Evolutionary conservation across 2,888 invertebrate species (phyloP), one percentile per base, ranked within the genome.

Genomic region (Liodrosophila aerea): DNA sequence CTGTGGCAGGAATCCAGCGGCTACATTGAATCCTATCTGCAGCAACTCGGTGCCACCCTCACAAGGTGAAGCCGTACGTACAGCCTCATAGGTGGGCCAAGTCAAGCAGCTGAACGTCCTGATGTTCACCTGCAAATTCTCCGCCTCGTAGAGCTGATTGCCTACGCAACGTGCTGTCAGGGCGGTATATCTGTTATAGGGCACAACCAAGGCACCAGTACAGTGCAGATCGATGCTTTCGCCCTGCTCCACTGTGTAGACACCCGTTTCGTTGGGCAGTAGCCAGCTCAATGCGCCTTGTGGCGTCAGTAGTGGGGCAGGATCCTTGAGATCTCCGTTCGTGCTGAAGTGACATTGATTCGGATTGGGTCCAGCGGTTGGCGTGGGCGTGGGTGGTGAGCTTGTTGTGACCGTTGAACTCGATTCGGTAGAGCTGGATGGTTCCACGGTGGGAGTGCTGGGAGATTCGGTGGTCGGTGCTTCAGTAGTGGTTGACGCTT

Each of bases 301-400:
- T 33, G 87, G 89, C 0, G 93, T 85, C 61, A 92, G 91, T 11
- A 94, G 88, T 0, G 93, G 93, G 69, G 93, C 93, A 0, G 93
- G 93, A 65, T 92, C 78, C 2, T 51, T 86, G 0, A 88, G 59
- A 45, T 78, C 86, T 0, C 81, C 84, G 54, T 73, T 81, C 1
- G 83, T 63, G 2, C 49, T 68, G 27, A 85, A 89, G 11, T 70
- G 64, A 22, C 88, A 88, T 9, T 64, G 46, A 1, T 39, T 62
- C 0, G 29, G 51, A 3, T 9, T 31, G n/a, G 81, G 74, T 0
- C 39, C 40, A 0, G 66, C n/a, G 1, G 40, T 40, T n/a, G 70
- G 36, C 9, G 39, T 61, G 18, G 45, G 22, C 1, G 43, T 60
- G 11, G 44, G 12, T 1, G 40, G 47, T 1, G 46, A n/a, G 7